These are phyloP conservation scores for Theropithecus gelada DNA, from an alignment of 2,113 vertebrate species.

Conservation along the genomic window DNA sequence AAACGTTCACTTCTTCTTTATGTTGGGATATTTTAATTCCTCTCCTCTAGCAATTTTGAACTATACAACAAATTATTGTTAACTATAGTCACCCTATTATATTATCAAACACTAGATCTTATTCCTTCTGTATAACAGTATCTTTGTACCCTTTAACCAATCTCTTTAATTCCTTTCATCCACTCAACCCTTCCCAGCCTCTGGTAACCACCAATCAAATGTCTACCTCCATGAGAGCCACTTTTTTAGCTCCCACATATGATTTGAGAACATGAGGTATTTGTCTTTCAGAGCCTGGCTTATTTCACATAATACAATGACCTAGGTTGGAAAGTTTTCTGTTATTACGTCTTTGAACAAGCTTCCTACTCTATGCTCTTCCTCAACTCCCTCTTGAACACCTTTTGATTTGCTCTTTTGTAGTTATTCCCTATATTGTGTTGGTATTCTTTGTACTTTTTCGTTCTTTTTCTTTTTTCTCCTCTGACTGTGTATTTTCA, in stretches of 20 bases:
- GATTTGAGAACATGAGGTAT: background rate
- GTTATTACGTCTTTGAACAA: too few relatives aligned
- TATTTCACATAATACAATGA: background rate
- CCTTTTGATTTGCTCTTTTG: too few relatives aligned
- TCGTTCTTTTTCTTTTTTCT: too few relatives aligned
- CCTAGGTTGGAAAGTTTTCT: background rate
- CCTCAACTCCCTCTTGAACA: too few relatives aligned
- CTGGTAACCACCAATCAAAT: background rate
- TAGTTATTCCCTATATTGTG: too few relatives aligned
- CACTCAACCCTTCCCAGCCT: background rate
- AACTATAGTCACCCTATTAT: background rate
- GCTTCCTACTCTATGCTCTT: too few relatives aligned
- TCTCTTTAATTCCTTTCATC: background rate
- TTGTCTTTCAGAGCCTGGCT: background rate
- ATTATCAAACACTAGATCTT: background rate
- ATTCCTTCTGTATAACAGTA: background rate
- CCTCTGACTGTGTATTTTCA: too few relatives aligned
- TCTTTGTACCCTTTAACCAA: background rate
- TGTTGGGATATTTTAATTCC: background rate
- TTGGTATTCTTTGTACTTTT: too few relatives aligned
- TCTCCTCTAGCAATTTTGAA: background rate
- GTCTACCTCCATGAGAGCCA: background rate
- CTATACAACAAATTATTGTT: background rate
- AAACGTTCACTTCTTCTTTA: background rate
- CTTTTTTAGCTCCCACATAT: background rate